These are phyloP conservation scores for Pocillopora verrucosa DNA, from an alignment of 64 coral and sea anemone genomes.

Conservation along the genomic window DNA sequence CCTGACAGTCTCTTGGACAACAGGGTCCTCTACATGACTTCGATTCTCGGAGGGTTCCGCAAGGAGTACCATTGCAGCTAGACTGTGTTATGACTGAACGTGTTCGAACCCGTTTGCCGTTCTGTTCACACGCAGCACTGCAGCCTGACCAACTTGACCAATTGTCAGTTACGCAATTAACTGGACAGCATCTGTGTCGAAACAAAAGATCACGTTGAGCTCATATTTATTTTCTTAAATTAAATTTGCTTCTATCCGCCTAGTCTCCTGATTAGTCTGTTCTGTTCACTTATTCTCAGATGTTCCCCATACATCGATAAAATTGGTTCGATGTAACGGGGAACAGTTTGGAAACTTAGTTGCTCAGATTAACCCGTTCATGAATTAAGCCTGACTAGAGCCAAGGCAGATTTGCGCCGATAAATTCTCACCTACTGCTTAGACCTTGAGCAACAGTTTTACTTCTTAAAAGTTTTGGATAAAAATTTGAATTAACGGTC, in stretches of 20 bases:
- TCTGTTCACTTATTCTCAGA: too few relatives aligned
- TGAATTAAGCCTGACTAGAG: too few relatives aligned
- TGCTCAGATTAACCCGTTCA: too few relatives aligned
- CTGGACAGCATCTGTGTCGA: constrained; percentile 67
- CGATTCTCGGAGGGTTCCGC: constrained; percentile 65
- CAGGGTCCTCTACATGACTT: constrained; percentile 74
- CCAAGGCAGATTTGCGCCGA: too few relatives aligned
- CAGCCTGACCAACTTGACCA: constrained; percentile 85
- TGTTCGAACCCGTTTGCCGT: constrained; percentile 54
- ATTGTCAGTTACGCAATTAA: constrained; percentile 45
- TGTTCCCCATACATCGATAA: too few relatives aligned
- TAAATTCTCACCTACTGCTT: too few relatives aligned
- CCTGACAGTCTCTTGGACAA: constrained; percentile 71
- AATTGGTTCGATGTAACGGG: too few relatives aligned
- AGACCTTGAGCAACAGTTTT: too few relatives aligned
- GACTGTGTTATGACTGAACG: constrained; percentile 41
- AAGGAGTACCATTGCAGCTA: constrained; percentile 60
- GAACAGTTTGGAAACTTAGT: too few relatives aligned
- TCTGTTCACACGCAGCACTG: constrained; percentile 62
- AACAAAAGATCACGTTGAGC: neutral
- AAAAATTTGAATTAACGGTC: too few relatives aligned
- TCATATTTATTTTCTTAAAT: neutral
- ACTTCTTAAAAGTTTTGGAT: too few relatives aligned
- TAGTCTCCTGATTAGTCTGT: too few relatives aligned
- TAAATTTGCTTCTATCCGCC: neutral